Conservation (phyloP, 2,797 vertebrate species). For the Aphelocoma californica region DNA sequence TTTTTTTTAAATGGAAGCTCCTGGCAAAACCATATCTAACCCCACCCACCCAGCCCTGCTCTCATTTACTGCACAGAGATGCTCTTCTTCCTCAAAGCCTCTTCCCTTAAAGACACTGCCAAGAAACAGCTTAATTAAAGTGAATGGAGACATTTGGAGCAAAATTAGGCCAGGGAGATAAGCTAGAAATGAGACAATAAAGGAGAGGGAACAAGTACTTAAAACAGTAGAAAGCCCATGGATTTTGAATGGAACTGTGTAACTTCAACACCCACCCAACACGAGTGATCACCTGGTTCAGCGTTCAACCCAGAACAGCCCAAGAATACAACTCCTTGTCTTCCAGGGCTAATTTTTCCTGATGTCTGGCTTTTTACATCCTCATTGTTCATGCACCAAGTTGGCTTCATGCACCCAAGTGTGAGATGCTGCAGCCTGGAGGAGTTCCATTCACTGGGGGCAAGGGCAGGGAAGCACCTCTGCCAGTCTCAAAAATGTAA, state of each 20-base stretch:
- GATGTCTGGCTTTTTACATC: neutral
- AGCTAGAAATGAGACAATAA: slow-evolving; percentile 21
- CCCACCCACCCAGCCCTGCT: neutral
- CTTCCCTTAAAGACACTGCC: neutral
- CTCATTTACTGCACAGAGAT: neutral
- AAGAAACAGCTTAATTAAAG: slow-evolving; percentile 31
- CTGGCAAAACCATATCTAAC: neutral
- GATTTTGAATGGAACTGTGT: neutral
- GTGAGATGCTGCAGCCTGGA: neutral
- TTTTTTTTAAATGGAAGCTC: neutral
- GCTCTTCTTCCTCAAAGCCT: neutral
- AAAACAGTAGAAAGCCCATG: neutral
- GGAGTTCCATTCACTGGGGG: fast-evolving
- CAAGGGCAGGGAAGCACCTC: fast-evolving
- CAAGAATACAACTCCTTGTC: neutral
- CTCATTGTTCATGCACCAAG: neutral
- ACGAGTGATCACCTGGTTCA: neutral
- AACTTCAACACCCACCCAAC: neutral
- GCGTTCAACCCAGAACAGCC: fast-evolving
- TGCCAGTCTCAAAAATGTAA: fast-evolving
- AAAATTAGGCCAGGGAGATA: slow-evolving; percentile 31
- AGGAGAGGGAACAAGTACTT: neutral
- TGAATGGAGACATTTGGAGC: neutral
- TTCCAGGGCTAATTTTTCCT: neutral
- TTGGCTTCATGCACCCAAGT: fast-evolving